Evolutionary conservation across 2,888 invertebrate genomes (phyloP).

Genomic region (Drosophila imparisetae): DNA sequence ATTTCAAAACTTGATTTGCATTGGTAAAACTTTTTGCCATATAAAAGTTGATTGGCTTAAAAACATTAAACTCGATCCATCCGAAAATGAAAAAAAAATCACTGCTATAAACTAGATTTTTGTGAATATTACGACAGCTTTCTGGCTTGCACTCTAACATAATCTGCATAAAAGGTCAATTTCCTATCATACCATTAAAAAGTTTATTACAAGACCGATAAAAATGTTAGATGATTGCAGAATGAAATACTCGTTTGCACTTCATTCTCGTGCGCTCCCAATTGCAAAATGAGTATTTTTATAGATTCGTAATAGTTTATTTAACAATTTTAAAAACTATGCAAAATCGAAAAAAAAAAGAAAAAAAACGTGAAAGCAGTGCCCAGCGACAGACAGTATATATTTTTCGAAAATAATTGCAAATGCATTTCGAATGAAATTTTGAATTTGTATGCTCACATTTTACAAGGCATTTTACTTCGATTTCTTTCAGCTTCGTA

Average conservation of each 20-base stretch:
- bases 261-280: not conserved
- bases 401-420: not conserved
- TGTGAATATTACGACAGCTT: not conserved
- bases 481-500: not conserved
- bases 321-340: slow-evolving; percentile 38
- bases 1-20: not conserved
- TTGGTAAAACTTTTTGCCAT: not conserved
- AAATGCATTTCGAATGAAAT: slow-evolving; percentile 7
- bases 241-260: not conserved
- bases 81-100: not conserved
- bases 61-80: not conserved
- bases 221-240: not conserved
- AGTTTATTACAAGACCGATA: not conserved
- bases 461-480: slow-evolving; percentile 27
- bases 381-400: slow-evolving; percentile 3
- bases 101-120: not conserved
- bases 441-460: slow-evolving; percentile 3
- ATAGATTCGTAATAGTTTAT: slow-evolving; percentile 36
- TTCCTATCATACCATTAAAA: not conserved
- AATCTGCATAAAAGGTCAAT: not conserved
- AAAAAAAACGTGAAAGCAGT: not conserved
- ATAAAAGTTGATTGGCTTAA: not conserved
- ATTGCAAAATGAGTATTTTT: slow-evolving; percentile 8
- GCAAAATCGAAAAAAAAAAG: slow-evolving; percentile 12
- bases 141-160: not conserved